A percentile compares a stretch with the other conserved stretches of the same genome.
Evolutionary conservation across 2,888 invertebrate genomes (phyloP).

Genomic region (Morpho deidamia): DNA sequence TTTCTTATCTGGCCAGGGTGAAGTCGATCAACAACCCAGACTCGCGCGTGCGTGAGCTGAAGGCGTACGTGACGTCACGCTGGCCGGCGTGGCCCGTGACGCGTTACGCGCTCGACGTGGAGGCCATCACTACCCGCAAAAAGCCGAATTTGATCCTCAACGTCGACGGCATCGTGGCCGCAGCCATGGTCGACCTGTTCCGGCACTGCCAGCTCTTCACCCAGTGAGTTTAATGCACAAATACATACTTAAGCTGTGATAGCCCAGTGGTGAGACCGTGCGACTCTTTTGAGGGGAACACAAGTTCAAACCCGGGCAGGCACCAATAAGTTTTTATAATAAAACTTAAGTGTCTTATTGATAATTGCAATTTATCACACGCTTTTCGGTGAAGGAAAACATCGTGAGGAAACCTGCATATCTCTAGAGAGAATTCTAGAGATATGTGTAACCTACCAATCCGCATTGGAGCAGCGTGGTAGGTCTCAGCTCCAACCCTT

Average conservation of each 20-base stretch:
- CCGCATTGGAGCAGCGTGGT: too few relatives aligned
- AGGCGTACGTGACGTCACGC: conserved; percentile 95
- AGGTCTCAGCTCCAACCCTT: too few relatives aligned
- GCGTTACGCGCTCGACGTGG: conserved; percentile 97
- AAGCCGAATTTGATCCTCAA: conserved; percentile 99
- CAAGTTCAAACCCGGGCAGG: too few relatives aligned
- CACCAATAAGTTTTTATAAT: too few relatives aligned
- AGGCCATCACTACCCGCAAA: conserved; percentile 99
- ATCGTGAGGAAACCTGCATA: too few relatives aligned
- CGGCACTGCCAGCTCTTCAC: conserved; percentile 96
- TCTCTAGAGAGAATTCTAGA: too few relatives aligned
- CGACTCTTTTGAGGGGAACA: too few relatives aligned
- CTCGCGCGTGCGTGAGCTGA: conserved; percentile 97
- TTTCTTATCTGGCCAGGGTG: conserved; percentile 60
- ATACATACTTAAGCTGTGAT: background rate
- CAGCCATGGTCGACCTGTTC: conserved; percentile 97
- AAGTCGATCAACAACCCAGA: conserved; percentile 99
- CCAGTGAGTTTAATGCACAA: conserved; percentile 72
- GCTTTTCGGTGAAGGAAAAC: too few relatives aligned
- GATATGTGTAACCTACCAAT: too few relatives aligned
- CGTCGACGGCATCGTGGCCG: conserved; percentile 99
- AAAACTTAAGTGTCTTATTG: too few relatives aligned
- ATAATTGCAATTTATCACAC: too few relatives aligned
- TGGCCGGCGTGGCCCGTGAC: conserved; percentile 97
- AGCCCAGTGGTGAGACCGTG: too few relatives aligned